phyloP scores from a whole-genome alignment of 2,113 vertebrate species.

The Thalassarche chlororhynchos region DNA sequence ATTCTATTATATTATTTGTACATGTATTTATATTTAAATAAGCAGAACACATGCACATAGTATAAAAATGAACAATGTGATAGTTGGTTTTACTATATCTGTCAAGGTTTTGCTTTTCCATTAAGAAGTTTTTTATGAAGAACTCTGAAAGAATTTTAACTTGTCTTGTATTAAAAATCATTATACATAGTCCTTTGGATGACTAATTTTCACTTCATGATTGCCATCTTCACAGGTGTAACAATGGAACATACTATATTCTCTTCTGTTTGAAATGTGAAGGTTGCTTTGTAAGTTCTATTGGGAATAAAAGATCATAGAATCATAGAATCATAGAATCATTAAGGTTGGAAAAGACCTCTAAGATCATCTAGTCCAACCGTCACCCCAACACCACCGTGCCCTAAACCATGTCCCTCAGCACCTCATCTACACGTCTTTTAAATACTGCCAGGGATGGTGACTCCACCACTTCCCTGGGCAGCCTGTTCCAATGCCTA shows the following conservation, averaged over 20 bases:
- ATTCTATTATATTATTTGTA: background rate
- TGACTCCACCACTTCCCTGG: too few species aligned
- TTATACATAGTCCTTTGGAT: background rate
- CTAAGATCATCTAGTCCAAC: too few species aligned
- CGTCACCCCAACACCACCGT: too few species aligned
- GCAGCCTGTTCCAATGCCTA: too few species aligned
- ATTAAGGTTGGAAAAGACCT: too few species aligned
- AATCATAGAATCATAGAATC: too few species aligned
- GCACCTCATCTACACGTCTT: too few species aligned
- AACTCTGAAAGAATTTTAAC: background rate
- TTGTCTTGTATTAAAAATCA: background rate
- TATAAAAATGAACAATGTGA: background rate
- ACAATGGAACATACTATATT: background rate
- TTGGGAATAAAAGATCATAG: background rate
- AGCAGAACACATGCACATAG: background rate
- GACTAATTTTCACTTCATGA: background rate
- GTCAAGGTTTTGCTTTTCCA: background rate
- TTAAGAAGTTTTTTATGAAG: background rate
- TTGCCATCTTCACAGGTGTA: background rate
- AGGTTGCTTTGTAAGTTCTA: background rate
- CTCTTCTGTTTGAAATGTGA: background rate
- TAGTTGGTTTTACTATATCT: background rate
- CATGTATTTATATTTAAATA: background rate
- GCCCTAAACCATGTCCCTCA: too few species aligned
- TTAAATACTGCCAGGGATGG: too few species aligned